These are phyloP conservation scores for Plagodis dolabraria DNA, from an alignment of 2,888 invertebrate species.

Conservation along the genomic window DNA sequence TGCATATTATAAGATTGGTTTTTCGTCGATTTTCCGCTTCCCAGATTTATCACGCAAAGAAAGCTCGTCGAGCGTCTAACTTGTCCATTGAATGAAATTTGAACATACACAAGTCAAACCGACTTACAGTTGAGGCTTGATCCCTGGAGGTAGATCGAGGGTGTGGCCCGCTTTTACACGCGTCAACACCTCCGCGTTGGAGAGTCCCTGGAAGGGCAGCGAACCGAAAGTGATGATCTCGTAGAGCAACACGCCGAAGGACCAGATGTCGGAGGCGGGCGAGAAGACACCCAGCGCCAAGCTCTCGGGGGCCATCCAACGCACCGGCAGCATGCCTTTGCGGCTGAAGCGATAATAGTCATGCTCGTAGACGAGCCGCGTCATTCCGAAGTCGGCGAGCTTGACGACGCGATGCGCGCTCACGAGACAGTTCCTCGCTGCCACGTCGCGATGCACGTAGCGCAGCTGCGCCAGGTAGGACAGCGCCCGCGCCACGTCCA, in stretches of 20 bases:
- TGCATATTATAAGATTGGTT: too few species aligned
- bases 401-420: slow-evolving; percentile 90
- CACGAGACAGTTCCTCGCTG: slow-evolving; percentile 91
- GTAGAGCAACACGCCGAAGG: slow-evolving; percentile 94
- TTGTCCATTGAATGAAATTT: too few species aligned
- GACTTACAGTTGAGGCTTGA: slow-evolving; percentile 92
- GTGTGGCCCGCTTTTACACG: slow-evolving; percentile 91
- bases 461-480: slow-evolving; percentile 93
- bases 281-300: slow-evolving; percentile 93
- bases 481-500: slow-evolving; percentile 93
- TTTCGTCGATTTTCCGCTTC: too few species aligned
- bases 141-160: slow-evolving; percentile 89
- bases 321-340: slow-evolving; percentile 94
- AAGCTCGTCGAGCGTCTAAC: too few species aligned
- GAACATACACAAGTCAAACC: not conserved
- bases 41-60: too few species aligned
- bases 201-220: slow-evolving; percentile 94
- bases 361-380: slow-evolving; percentile 93
- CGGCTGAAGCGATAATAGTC: slow-evolving; percentile 96
- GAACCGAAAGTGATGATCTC: slow-evolving; percentile 96
- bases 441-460: slow-evolving; percentile 96
- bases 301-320: slow-evolving; percentile 98
- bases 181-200: slow-evolving; percentile 93
- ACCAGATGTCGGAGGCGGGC: slow-evolving; percentile 95
- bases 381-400: slow-evolving; percentile 96